Percentiles rank a stretch among this genome's conserved stretches.
phyloP scores from a whole-genome alignment of 1,140 invertebrate genomes.

The Ips nitidus region DNA sequence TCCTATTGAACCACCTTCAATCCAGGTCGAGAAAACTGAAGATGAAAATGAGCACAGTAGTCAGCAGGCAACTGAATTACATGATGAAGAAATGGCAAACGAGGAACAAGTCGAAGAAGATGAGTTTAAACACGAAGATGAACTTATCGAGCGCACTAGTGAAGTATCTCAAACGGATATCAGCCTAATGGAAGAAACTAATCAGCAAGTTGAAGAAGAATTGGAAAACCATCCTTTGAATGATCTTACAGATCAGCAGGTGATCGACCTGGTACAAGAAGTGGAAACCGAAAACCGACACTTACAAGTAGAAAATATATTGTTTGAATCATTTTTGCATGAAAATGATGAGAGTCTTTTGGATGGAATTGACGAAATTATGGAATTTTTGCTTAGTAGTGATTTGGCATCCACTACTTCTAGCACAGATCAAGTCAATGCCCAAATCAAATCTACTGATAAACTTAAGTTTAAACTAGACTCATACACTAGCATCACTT shows the following conservation, averaged over 20 bases:
- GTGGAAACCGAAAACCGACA: constrained; percentile 31
- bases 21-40: too few species aligned
- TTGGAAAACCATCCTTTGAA: constrained; percentile 27
- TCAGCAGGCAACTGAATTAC: background rate
- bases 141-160: background rate
- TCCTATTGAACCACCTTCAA: too few species aligned
- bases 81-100: background rate
- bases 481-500: constrained; percentile 34
- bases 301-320: constrained; percentile 26
- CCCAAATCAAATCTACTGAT: too few species aligned
- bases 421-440: background rate
- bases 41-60: too few species aligned
- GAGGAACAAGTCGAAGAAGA: background rate
- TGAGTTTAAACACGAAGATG: background rate
- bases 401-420: background rate
- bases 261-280: constrained; percentile 33
- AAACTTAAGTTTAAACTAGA: constrained; percentile 11
- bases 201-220: constrained; percentile 2
- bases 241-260: constrained; percentile 32
- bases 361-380: constrained; percentile 33
- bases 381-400: constrained; percentile 11
- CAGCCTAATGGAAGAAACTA: background rate
- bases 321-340: constrained; percentile 31
- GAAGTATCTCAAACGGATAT: background rate
- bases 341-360: constrained; percentile 27